Conservation (phyloP, 35 echinoderm and acorn worm genomes). For the Acanthaster planci region DNA sequence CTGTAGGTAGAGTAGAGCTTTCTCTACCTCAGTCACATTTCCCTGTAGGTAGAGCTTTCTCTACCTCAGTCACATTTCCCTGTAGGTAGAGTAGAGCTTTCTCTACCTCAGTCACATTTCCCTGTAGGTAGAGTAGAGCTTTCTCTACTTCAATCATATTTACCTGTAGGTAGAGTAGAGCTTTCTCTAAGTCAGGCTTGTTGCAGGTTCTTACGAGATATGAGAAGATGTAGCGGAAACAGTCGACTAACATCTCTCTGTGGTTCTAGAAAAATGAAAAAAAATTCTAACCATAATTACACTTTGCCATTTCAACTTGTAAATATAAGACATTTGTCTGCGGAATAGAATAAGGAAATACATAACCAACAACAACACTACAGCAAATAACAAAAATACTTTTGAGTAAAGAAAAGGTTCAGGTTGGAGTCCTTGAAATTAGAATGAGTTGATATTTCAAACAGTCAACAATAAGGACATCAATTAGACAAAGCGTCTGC, state of each 20-base stretch:
- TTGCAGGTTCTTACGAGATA: slow-evolving; percentile 84
- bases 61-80: neutral
- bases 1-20: neutral
- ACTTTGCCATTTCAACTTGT: too few relatives aligned
- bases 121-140: neutral
- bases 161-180: slow-evolving; percentile 87
- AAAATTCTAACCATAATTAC: neutral
- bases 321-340: too few relatives aligned
- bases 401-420: too few relatives aligned
- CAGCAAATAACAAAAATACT: too few relatives aligned
- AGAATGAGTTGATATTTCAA: too few relatives aligned
- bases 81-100: neutral
- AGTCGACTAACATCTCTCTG: slow-evolving; percentile 85
- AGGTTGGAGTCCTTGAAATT: too few relatives aligned
- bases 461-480: too few relatives aligned
- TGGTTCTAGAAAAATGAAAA: slow-evolving; percentile 61
- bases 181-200: slow-evolving; percentile 81
- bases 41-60: neutral
- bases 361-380: too few relatives aligned
- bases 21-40: neutral
- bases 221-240: slow-evolving; percentile 96
- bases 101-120: neutral
- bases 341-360: too few relatives aligned
- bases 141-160: too few relatives aligned
- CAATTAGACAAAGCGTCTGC: too few relatives aligned